Conservation (phyloP, 1,140 invertebrate species). For the Penaeus vannamei region DNA sequence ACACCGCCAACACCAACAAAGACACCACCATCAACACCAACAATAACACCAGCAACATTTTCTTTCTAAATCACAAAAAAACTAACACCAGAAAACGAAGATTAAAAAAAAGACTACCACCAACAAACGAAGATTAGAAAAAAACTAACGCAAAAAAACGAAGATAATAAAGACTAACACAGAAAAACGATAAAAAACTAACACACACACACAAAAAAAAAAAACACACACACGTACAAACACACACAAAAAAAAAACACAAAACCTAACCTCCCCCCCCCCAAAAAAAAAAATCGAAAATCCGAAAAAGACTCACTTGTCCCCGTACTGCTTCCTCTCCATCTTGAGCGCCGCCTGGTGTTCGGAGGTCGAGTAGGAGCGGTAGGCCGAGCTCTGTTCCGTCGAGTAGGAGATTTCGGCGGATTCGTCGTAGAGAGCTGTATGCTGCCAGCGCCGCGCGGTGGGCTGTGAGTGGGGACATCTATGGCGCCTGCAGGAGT, state of each 20-base stretch:
- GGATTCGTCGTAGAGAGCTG: conserved; percentile 27
- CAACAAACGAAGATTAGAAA: neutral
- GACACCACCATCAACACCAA: neutral
- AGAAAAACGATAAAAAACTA: too few species aligned
- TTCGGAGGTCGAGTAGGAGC: conserved; percentile 49
- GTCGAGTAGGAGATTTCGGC: conserved; percentile 47
- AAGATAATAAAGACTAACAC: too few species aligned
- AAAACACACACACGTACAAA: too few species aligned
- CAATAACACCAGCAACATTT: neutral
- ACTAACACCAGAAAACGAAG: neutral
- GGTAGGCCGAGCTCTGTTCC: conserved; percentile 53
- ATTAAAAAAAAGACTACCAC: neutral
- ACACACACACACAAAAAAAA: too few species aligned
- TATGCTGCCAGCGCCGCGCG: conserved; percentile 54
- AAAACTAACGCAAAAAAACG: too few species aligned
- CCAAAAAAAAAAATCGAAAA: neutral
- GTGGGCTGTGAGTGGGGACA: conserved; percentile 58
- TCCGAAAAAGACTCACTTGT: conserved; percentile 1
- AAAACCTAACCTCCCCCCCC: too few species aligned
- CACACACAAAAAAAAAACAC: too few species aligned
- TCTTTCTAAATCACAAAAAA: neutral
- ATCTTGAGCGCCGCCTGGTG: conserved; percentile 53
- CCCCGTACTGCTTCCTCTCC: conserved; percentile 48
- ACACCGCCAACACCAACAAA: neutral
- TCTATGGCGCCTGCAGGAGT: conserved; percentile 48